Percentiles rank a stretch among this genome's conserved stretches.
Conservation (phyloP, 2,888 invertebrate species). For the Tipula helvola region DNA sequence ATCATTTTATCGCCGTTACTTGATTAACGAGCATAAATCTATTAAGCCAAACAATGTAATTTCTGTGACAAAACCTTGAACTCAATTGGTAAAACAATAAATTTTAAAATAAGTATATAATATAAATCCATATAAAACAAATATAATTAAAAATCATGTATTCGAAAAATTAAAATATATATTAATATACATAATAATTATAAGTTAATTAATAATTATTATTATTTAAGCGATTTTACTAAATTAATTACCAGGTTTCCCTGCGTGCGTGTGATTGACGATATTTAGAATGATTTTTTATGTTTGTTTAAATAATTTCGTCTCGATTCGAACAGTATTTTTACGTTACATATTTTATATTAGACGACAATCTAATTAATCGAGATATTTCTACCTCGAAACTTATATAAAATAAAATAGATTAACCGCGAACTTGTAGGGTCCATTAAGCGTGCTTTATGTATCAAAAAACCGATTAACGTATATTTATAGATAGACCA, state of each 20-base stretch:
- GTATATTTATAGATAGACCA: neutral
- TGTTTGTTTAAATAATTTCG: neutral
- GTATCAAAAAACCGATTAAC: neutral
- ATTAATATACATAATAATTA: neutral
- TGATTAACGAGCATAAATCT: neutral
- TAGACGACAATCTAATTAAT: neutral
- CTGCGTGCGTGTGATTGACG: neutral
- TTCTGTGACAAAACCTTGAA: neutral
- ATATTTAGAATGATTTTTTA: neutral
- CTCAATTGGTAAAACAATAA: neutral
- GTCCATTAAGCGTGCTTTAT: neutral
- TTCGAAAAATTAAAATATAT: neutral
- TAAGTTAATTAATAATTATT: neutral
- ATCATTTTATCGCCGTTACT: neutral
- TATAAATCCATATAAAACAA: neutral
- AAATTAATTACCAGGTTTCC: neutral
- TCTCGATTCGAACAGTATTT: neutral
- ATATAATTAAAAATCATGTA: neutral
- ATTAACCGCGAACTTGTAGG: neutral
- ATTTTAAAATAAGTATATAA: neutral
- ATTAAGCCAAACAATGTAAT: neutral
- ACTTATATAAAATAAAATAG: neutral
- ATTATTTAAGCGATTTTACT: neutral
- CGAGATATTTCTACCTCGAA: neutral
- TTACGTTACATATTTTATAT: neutral